Evolutionary conservation across 1,140 invertebrate genomes (phyloP), one percentile per base, ranked within the genome.

Genomic region (Zelostemma sp.): DNA sequence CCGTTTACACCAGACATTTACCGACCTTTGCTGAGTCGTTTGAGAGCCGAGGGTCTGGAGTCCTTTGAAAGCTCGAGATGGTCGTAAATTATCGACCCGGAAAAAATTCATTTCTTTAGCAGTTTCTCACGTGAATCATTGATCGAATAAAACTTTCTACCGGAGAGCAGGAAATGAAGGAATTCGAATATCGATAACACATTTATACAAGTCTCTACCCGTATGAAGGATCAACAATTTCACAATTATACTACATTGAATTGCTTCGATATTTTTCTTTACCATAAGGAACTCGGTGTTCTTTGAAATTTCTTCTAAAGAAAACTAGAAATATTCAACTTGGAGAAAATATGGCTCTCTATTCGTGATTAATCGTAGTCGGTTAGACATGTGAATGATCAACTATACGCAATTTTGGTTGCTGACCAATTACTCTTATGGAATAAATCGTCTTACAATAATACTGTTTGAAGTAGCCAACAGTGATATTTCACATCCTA

Each of bases 1-100:
- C 97, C 97, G 0, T 93, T 98, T 63, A 90, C 92, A 0, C 89
- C 91, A 0, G 95, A 97, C 51, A 96, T 98, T 48, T 99, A 98
- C 85, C 89, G 92, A 56, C 94, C 97, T 0, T 92, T 99, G 75
- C 84, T 99, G 54, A 91, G 91, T 12, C 87, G 97, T 69, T 86
- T 99, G 16, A 89, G 91, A 75, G 83, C 89, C 28, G 96, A 98
- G 86, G 96, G 96, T 16, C 90, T 99, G 63, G 88, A 87, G 54
- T 91, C 93, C n/a, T 90, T 88, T 25, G 92, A 94, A 84, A 91
- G 89, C 21, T 88, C 88, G 0, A 88, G 83, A 66, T 87, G 78
- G 79, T n/a, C 79, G 9, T 83, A 57, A 74, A 63, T 41, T 21
- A 57, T 16, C 55, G 16, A 53, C 11, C 6, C 11, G n/a, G 2